Base-by-base conservation (phyloP, 2,113 vertebrate species). In the Dolichotis patagonum region DNA sequence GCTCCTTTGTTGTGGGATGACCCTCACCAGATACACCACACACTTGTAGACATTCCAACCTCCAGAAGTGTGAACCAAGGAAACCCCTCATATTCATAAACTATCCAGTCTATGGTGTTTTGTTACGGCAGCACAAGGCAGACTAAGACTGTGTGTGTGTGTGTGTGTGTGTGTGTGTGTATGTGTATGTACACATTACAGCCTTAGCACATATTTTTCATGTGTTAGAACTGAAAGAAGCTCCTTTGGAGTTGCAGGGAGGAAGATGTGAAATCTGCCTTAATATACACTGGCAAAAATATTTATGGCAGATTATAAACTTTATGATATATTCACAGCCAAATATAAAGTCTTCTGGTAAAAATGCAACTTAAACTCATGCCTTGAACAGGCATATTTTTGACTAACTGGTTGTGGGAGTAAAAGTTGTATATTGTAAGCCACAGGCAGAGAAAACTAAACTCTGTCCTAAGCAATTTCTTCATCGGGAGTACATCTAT, bases 221-320 rank as follows among this genome's bases (percentile, higher is more conserved):
- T 91, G 90, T 78, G 93, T 54, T 94, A 96, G 96, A 97, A 97
- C 69, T 71, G 3, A 62, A 78, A 97, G 94, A 90, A 82, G 0
- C 84, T 96, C 96, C 35, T 96, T 63, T 87, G 88, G 97, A 97
- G 77, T 62, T 86, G 94, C 54, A 97, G 28, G 84, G 96, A 97
- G 63, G 62, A 86, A 73, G 46, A 96, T 91, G 75, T 85, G 46
- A 35, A 95, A 96, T 96, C 94, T 86, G 35, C 6, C 78, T 97
- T 91, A 92, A 67, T 77, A 49, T 90, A 88, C 38, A 85, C 65
- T 92, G 90, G 84, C 83, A 96, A 98, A 98, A 93, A 83, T 94
- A 98, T 97, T 98, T 96, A 98, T 93, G 73, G 20, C 69, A 77
- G 91, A 80, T 16, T 87, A 83, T 88, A 97, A 97, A 97, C 96